phyloP scores from a whole-genome alignment of 2,113 vertebrate species.

The Thunnus maccoyii region DNA sequence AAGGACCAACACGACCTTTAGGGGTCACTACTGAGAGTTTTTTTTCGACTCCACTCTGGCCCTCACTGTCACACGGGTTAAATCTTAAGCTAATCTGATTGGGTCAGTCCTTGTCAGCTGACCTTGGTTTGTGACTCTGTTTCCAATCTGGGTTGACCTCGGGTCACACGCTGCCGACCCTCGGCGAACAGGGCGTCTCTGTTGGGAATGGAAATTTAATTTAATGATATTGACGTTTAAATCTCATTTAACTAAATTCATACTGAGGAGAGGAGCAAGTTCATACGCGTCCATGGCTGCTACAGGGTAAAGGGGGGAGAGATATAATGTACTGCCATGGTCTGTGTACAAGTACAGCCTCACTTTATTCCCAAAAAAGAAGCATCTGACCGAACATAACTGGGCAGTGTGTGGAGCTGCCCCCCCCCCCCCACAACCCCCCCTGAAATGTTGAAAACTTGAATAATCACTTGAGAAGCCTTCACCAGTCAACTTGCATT shows the following conservation, averaged over 20 bases:
- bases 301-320: too few relatives aligned
- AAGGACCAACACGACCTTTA: not conserved
- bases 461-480: too few relatives aligned
- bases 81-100: not conserved
- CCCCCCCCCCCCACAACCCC: too few relatives aligned
- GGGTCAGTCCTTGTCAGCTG: not conserved
- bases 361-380: too few relatives aligned
- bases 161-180: not conserved
- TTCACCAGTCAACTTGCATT: too few relatives aligned
- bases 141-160: conserved; percentile 7
- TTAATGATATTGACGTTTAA: conserved; percentile 11
- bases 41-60: not conserved
- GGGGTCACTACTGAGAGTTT: not conserved
- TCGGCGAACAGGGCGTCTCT: not conserved
- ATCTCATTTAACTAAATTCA: not conserved
- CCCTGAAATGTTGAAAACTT: too few relatives aligned
- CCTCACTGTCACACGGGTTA: not conserved
- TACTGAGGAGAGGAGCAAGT: not conserved
- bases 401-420: too few relatives aligned
- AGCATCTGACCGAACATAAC: too few relatives aligned
- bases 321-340: too few relatives aligned
- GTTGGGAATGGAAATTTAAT: conserved; percentile 9
- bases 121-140: conserved; percentile 7
- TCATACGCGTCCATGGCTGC: too few relatives aligned
- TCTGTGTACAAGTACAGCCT: too few relatives aligned